Base-by-base conservation (phyloP, 2,888 invertebrate genomes). In the Scaeva pyrastri region DNA sequence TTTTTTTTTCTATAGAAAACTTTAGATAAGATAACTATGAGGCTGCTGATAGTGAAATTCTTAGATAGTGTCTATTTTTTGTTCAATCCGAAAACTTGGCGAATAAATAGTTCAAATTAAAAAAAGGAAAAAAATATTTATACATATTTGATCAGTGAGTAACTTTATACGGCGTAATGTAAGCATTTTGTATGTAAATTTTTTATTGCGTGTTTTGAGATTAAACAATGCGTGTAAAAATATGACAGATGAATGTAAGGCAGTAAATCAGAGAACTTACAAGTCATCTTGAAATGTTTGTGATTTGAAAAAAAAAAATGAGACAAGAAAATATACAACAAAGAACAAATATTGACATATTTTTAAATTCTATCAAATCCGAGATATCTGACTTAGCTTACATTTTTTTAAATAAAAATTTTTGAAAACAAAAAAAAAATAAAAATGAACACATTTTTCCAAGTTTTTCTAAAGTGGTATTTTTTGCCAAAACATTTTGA, bases 131-230 rank as follows among this genome's bases (percentile, higher is more conserved):
- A 16, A 16, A n/a, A n/a, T n/a, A n/a, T n/a, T n/a, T n/a, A n/a
- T n/a, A 56, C n/a, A 39, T 56, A 56, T 26, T 26, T 55, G 52
- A 23, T 10, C 4, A 31, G 11, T 31, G 26, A 55, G 10, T 31
- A 31, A 31, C 26, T 55, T n/a, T n/a, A n/a, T n/a, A n/a, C n/a
- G n/a, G 8, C 11, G 39, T 39, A n/a, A 5, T 56, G n/a, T n/a
- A n/a, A n/a, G n/a, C n/a, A n/a, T n/a, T n/a, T n/a, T n/a, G n/a
- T 56, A 56, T 36, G 56, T 56, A 56, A 36, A 56, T 56, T 56
- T 39, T n/a, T 11, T 31, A 56, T 56, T 56, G 31, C 56, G 56
- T 56, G 10, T 45, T 45, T 19, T 8, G 21, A 50, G 23, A 52
- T 50, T 12, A 12, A 1, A 21, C 12, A 50, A 50, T 52, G 26